These are phyloP conservation scores for Danio kyathit DNA, from an alignment of 2,797 vertebrate species.

Conservation along the genomic window DNA sequence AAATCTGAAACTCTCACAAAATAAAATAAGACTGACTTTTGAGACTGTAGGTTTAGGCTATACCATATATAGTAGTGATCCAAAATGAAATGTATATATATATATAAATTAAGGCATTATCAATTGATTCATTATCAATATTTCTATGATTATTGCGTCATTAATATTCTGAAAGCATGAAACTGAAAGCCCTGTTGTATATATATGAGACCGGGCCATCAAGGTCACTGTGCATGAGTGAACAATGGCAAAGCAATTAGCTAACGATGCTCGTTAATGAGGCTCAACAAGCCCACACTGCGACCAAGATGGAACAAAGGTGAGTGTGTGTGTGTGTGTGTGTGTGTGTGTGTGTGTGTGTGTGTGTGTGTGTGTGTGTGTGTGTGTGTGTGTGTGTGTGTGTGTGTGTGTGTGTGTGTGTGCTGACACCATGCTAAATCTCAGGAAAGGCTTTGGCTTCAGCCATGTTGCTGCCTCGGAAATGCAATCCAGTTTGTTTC, in stretches of 20 bases:
- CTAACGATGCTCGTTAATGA: conserved; percentile 77
- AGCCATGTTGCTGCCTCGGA: conserved; percentile 64
- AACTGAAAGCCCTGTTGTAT: not conserved
- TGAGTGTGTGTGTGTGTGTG: not conserved
- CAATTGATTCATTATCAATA: too few relatives aligned
- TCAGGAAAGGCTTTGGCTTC: conserved; percentile 54
- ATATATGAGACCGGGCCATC: conserved; percentile 68
- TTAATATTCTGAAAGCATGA: not conserved
- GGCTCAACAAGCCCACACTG: conserved; percentile 60
- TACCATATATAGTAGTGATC: too few relatives aligned
- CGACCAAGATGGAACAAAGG: conserved; percentile 42
- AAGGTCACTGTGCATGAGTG: conserved; percentile 71
- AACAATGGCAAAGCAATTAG: conserved; percentile 76
- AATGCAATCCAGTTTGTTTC: conserved; percentile 79
- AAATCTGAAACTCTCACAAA: too few relatives aligned
- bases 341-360: too few relatives aligned
- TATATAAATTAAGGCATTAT: too few relatives aligned
- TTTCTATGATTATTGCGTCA: not conserved
- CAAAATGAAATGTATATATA: too few relatives aligned
- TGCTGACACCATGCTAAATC: conserved; percentile 55
- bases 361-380: not conserved
- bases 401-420: conserved; percentile 23
- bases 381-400: too few relatives aligned
- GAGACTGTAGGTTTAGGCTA: too few relatives aligned
- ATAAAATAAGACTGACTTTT: too few relatives aligned